Evolutionary conservation across 2,888 invertebrate genomes (phyloP), one percentile per base, ranked within the genome.

Genomic region (Amphipoea lucens): DNA sequence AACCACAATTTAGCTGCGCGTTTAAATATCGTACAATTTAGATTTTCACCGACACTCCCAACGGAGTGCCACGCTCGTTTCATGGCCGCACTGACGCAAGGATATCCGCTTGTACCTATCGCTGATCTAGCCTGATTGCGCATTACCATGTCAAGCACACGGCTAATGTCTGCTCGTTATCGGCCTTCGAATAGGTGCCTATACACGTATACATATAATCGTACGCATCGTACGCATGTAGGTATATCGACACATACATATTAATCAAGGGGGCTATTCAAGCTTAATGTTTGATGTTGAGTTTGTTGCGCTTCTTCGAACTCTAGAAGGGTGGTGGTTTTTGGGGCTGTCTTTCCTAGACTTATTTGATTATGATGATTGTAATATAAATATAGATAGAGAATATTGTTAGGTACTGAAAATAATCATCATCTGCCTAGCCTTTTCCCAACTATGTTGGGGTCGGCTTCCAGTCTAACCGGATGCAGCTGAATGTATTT

Each of bases 81-180:
- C n/a, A 57, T 89, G 84, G 92, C 93, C 89, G 17, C 77, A 85
- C 68, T 76, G 65, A 48, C 29, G 57, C 82, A 89, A 88, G 90
- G 86, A 87, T 87, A 88, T 90, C 90, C 89, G 85, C 88, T 83
- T 85, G 90, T 90, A 84, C 89, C 87, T 89, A 91, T 92, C 90
- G 88, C 90, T 91, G 92, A 92, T 92, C 90, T 89, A 90, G 91
- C 89, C 80, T 92, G 94, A 93, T 94, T 93, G 94, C 92, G 92
- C 92, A 92, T 94, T 93, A 93, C 90, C 92, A 92, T 93, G 93
- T 94, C 92, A 92, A 92, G 92, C 91, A 90, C 87, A 89, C 87
- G 90, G 88, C 89, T 92, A 90, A 92, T 91, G 90, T 87, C 86
- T 80, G 87, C 90, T 92, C 91, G 91, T 90, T 91, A 92, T 92